Conservation (phyloP, 2,888 invertebrate species). For the Mystacides longicornis region DNA sequence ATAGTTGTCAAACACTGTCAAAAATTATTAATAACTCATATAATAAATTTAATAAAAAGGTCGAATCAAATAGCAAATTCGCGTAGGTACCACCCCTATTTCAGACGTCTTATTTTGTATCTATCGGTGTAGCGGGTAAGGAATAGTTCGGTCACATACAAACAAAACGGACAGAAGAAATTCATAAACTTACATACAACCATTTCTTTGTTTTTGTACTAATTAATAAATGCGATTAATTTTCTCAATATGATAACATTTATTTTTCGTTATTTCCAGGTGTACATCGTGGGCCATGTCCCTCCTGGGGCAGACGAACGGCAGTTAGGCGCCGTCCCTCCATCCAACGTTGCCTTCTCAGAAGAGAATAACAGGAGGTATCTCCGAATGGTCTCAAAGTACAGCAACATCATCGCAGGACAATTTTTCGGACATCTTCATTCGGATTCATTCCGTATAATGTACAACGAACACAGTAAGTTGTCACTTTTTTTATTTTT, state of each 20-base stretch:
- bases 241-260: background rate
- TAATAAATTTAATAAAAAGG: no score
- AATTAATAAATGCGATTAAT: background rate
- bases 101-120: no score
- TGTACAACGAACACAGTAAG: conserved; percentile 72
- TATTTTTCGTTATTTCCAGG: conserved; percentile 49
- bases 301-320: conserved; percentile 84
- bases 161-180: no score
- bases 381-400: conserved; percentile 64
- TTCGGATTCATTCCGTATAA: conserved; percentile 82
- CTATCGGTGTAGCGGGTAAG: no score
- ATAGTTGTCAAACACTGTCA: no score
- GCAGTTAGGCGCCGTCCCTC: conserved; percentile 57
- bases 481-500: no score
- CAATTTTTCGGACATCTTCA: conserved; percentile 92
- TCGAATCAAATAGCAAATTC: no score
- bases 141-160: no score
- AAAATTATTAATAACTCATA: no score
- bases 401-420: conserved; percentile 75
- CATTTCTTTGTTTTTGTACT: background rate
- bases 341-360: conserved; percentile 53
- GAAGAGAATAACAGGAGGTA: conserved; percentile 72
- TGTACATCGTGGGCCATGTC: conserved; percentile 84
- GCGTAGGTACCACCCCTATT: no score
- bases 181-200: no score